Base-by-base conservation (phyloP, 30 jellyfish, hydroid and myxozoan genomes). In the Aurelia sp. region DNA sequence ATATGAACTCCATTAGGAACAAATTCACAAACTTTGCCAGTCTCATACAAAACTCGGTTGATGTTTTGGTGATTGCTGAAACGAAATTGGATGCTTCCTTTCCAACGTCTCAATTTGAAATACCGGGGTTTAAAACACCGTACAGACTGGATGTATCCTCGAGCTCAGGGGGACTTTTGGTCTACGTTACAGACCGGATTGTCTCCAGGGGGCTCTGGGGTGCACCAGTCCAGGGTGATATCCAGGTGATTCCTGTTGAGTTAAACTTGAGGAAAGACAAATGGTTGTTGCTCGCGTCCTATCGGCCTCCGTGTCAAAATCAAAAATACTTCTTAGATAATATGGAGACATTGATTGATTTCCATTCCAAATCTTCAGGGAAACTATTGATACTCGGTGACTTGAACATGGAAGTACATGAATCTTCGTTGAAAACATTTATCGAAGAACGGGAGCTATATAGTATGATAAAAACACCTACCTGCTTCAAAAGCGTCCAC, bases 361-460 rank as follows among this genome's bases (percentile, higher is more conserved):
- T 30, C 27, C 31, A 69, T 69, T 13, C 79, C 31, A 37, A 30
- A 30, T 69, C 79, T 69, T 37, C 27, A 4, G 79, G 62, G 31
- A 73, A 73, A 4, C 53, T 73, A 30, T 73, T 73, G 84, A 73
- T 73, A 73, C 70, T 50, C 51, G 84, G 71, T 73, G 84, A 73
- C 50, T 40, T 73, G 19, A 73, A 73, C 47, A 73, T 73, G 84
- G 70, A 73, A 30, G 33, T 13, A 20, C 41, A 44, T 21, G 68
- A 73, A 16, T 11, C 69, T 73, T 71, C 48, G 41, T 18, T 61
- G 15, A 61, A 61, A 61, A 61, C 21, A 13, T 61, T 61, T 6
- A 61, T 61, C 33, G 27, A 61, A 61, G 71, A 61, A 61, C 13
- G 71, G 71, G 71, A 60, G 30, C 15, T 60, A 22, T 12, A 60